Evolutionary conservation across 2,888 invertebrate species (phyloP).

Genomic region (Tinea pellionella): DNA sequence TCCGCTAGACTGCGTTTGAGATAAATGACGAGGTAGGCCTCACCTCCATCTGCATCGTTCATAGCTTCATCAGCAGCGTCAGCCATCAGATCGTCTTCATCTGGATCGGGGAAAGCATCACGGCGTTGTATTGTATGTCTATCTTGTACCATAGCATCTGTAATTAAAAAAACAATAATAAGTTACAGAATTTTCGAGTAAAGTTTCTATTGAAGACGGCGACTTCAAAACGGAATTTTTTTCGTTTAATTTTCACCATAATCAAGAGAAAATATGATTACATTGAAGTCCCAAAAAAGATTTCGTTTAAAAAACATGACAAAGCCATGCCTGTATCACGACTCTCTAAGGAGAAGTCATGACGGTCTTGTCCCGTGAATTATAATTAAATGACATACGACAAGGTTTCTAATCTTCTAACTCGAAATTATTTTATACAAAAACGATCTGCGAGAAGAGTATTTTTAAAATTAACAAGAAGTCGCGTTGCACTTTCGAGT

Average conservation of each 20-base stretch:
- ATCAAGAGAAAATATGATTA: too few species aligned
- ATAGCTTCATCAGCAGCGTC: constrained; percentile 40
- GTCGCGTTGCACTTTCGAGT: too few species aligned
- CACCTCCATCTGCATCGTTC: constrained; percentile 40
- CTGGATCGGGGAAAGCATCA: constrained; percentile 26
- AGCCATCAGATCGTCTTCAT: constrained; percentile 28
- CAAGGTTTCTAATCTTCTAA: background rate
- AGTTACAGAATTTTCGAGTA: too few species aligned
- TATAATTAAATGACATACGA: background rate
- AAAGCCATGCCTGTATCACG: background rate
- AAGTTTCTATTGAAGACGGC: too few species aligned
- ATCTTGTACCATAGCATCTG: background rate
- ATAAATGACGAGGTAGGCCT: too few species aligned
- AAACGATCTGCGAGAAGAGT: too few species aligned
- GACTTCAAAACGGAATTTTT: too few species aligned
- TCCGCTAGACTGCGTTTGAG: too few species aligned
- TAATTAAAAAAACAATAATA: background rate
- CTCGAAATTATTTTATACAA: background rate
- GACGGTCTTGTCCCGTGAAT: background rate
- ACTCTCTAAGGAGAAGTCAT: constrained; percentile 5
- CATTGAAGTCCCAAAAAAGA: too few species aligned
- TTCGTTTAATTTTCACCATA: too few species aligned
- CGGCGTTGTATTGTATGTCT: constrained; percentile 39
- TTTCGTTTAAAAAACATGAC: too few species aligned
- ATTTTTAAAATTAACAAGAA: too few species aligned